Conservation (phyloP, 30 jellyfish, hydroid and myxozoan species). For the Pelagia noctiluca region DNA sequence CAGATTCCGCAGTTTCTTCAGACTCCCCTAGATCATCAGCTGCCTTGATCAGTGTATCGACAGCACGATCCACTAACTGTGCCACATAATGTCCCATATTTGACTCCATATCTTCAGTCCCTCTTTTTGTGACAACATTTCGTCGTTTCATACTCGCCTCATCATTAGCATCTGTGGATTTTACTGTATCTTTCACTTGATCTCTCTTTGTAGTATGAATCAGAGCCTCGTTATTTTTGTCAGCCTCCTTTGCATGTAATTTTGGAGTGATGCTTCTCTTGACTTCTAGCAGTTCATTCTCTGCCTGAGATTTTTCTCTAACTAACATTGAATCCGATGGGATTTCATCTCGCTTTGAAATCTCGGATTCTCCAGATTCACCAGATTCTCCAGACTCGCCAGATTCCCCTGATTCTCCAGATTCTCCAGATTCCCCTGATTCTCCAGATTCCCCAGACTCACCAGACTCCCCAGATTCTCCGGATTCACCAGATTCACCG, state of each 20-base stretch:
- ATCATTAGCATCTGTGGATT: slow-evolving; percentile 13
- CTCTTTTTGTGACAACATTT: neutral
- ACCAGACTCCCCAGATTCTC: slow-evolving; percentile 20
- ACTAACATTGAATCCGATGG: slow-evolving; percentile 24
- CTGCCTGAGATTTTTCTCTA: no score
- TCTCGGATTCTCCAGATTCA: slow-evolving; percentile 26
- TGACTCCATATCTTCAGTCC: slow-evolving; percentile 7
- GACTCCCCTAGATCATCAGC: slow-evolving; percentile 6
- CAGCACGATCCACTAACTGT: slow-evolving; percentile 25
- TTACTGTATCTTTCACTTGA: neutral
- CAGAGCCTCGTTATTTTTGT: neutral
- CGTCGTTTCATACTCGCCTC: no score
- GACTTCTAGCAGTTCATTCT: neutral
- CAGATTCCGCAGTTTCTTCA: slow-evolving; percentile 23
- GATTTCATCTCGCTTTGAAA: neutral
- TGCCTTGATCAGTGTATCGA: neutral
- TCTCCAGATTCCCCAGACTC: slow-evolving; percentile 10
- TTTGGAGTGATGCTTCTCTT: neutral
- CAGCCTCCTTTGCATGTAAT: neutral
- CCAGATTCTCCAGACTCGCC: slow-evolving; percentile 50
- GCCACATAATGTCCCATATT: neutral
- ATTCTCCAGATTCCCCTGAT: slow-evolving; percentile 1
- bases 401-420: slow-evolving; percentile 7
- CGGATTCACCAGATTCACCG: slow-evolving; percentile 25
- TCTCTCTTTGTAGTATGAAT: neutral